Percentiles rank a stretch among this genome's conserved stretches.
These are phyloP conservation scores for Anoncus sp. DNA, from an alignment of 2,888 invertebrate species.

Conservation along the genomic window DNA sequence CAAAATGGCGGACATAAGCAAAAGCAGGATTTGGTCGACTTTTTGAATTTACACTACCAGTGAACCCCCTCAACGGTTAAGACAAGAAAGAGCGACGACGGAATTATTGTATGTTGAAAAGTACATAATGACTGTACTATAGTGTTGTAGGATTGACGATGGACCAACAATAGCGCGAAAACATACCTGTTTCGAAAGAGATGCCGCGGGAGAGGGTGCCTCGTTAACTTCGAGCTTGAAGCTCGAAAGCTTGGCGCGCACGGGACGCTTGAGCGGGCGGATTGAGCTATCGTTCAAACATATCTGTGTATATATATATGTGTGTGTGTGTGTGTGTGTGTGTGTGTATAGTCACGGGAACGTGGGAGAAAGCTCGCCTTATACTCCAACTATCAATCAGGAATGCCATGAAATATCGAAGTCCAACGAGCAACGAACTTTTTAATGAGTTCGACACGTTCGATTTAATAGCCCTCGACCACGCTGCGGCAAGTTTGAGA, in stretches of 20 bases:
- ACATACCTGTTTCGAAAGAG: background rate
- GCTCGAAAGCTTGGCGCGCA: constrained; percentile 17
- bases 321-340: background rate
- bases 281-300: constrained; percentile 15
- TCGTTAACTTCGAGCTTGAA: constrained; percentile 59
- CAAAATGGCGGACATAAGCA: no score
- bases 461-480: constrained; percentile 66
- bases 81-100: no score
- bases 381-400: constrained; percentile 57
- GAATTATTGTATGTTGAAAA: no score
- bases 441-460: constrained; percentile 67
- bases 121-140: no score
- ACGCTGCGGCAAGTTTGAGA: constrained; percentile 39
- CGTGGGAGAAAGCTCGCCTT: constrained; percentile 25
- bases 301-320: background rate
- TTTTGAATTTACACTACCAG: no score
- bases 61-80: no score
- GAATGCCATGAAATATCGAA: constrained; percentile 63
- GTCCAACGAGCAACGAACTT: constrained; percentile 63
- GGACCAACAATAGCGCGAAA: constrained; percentile 3
- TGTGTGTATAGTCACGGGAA: background rate
- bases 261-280: constrained; percentile 6
- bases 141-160: constrained; percentile 4
- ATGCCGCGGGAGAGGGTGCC: constrained; percentile 18
- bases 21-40: no score